Evolutionary conservation across 1,140 invertebrate genomes (phyloP), one percentile per base, ranked within the genome.

Genomic region (Spodoptera frugiperda): DNA sequence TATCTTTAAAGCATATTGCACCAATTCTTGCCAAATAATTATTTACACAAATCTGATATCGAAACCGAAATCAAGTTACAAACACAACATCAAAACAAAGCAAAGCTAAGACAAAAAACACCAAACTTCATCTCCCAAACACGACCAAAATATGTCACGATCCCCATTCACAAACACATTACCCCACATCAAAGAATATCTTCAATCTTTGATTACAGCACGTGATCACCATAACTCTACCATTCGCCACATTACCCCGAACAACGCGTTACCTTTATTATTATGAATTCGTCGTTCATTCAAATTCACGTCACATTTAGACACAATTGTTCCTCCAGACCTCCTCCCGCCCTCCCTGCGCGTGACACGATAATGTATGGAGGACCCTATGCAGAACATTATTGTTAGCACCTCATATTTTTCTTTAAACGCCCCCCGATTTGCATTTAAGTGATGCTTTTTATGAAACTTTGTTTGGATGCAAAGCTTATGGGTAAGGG

Each of bases 241-340:
- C 17, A 19, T 5, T 19, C 17, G 63, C 11, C 63, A 49, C 63
- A 67, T 67, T 67, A 67, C 63, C 19, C 44, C 19, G 61, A 67
- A 67, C 48, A 67, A 67, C 49, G 48, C 44, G 63, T 67, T 67
- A 48, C 39, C 63, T 67, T 67, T 67, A 67, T 67, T 44, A 67
- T 67, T 67, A 67, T 67, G 63, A 67, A 67, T 67, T 12, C 63
- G 44, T 11, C 71, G 21, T 46, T 49, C 17, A 59, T 73, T 73
- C 21, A 73, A 59, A 73, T 73, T 73, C 71, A 59, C 39, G 71
- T 73, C 71, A 49, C 71, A 73, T 49, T 67, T 67, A 67, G 63
- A 25, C 63, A 48, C 63, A 67, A 67, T 67, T 67, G 63, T 67
- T 67, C 44, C 48, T 14, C 17, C 12, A 9, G 3, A 2, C 51